These are phyloP conservation scores for Melanostoma mellinum DNA, from an alignment of 2,888 invertebrate genomes.

Conservation along the genomic window DNA sequence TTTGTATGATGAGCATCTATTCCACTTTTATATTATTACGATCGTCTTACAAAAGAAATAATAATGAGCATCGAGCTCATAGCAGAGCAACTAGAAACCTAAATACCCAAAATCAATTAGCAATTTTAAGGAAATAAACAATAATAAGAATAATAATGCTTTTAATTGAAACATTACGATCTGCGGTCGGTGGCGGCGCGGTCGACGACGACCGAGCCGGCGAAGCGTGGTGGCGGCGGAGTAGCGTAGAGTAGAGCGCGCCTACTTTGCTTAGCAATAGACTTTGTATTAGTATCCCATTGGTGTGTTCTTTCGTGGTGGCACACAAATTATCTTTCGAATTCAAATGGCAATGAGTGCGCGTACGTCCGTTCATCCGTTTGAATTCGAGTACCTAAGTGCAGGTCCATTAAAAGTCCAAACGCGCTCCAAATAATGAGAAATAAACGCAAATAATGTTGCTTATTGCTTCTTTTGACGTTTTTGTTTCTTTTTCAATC, in stretches of 20 bases:
- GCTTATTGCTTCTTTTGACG: conserved; percentile 28
- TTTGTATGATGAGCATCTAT: neutral
- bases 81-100: conserved; percentile 39
- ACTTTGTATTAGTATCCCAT: neutral
- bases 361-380: conserved; percentile 2
- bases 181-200: conserved; percentile 8
- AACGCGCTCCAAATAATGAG: conserved; percentile 71
- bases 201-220: neutral
- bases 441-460: conserved; percentile 67
- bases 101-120: conserved; percentile 73
- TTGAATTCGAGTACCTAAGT: conserved; percentile 54
- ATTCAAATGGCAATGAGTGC: conserved; percentile 44
- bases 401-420: conserved; percentile 71
- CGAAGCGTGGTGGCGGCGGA: too few relatives aligned
- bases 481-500: conserved; percentile 46
- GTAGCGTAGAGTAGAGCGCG: neutral
- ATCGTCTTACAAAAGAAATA: conserved; percentile 39
- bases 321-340: conserved; percentile 49
- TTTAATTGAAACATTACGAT: conserved; percentile 72
- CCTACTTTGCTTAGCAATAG: neutral
- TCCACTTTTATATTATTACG: conserved; percentile 16
- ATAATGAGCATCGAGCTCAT: conserved; percentile 45
- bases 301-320: neutral
- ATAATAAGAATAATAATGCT: conserved; percentile 70
- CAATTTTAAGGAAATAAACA: conserved; percentile 73